These are phyloP conservation scores for Lithophane leautieri DNA, from an alignment of 2,888 invertebrate genomes.

Conservation along the genomic window DNA sequence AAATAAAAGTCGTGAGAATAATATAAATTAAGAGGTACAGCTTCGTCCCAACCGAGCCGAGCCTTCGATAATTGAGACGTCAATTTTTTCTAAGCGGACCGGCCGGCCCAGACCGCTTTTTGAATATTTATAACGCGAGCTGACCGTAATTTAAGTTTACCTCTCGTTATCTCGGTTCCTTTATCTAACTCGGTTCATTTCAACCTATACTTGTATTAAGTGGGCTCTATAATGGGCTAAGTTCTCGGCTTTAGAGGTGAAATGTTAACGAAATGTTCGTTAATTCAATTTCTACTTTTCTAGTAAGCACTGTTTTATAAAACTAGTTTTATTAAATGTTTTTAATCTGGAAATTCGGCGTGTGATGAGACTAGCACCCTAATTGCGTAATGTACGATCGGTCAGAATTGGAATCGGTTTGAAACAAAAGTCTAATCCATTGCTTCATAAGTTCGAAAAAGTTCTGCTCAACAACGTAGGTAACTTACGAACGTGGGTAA, in stretches of 20 bases:
- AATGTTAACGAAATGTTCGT: conserved; percentile 29
- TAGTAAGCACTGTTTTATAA: not conserved
- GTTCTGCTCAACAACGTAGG: no score
- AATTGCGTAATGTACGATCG: no score
- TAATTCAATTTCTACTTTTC: conserved; percentile 5
- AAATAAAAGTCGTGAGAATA: conserved; percentile 89
- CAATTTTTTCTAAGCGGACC: conserved; percentile 85
- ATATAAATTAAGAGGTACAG: conserved; percentile 84
- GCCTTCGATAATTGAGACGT: conserved; percentile 89
- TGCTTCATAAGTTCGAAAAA: no score
- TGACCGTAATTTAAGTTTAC: conserved; percentile 86
- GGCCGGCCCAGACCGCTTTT: conserved; percentile 75
- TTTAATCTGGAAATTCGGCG: not conserved
- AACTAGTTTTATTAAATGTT: not conserved
- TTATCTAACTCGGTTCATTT: conserved; percentile 80
- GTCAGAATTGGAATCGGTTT: no score
- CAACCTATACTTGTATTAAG: conserved; percentile 61
- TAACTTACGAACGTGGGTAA: no score
- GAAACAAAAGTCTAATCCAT: no score
- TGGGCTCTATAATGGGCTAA: conserved; percentile 60
- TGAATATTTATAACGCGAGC: conserved; percentile 88
- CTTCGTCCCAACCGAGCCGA: conserved; percentile 63
- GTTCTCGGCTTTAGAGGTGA: conserved; percentile 25
- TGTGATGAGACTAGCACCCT: no score
- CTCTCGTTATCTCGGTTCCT: conserved; percentile 84